These are phyloP conservation scores for Mystacides longicornis DNA, from an alignment of 2,888 invertebrate genomes.

Conservation along the genomic window DNA sequence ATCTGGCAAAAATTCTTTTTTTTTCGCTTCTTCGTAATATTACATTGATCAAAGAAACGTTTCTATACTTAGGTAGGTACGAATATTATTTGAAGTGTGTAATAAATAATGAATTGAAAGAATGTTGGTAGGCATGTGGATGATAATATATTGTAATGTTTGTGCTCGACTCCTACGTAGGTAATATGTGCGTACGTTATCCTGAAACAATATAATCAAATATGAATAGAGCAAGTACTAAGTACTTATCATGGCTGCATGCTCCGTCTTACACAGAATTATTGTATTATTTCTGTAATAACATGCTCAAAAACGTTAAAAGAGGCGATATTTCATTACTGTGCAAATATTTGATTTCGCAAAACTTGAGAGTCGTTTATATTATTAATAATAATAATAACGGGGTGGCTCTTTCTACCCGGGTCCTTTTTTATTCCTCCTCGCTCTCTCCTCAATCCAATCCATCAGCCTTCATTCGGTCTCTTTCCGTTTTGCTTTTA, in stretches of 20 bases:
- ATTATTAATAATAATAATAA: slow-evolving; percentile 21
- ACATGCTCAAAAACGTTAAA: background rate
- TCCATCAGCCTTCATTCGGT: background rate
- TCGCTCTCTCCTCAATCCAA: background rate
- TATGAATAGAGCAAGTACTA: no score
- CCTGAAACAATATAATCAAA: no score
- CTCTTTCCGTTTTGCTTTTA: slow-evolving; percentile 3
- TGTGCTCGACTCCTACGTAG: no score
- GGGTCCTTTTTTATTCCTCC: background rate
- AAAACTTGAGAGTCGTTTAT: slow-evolving; percentile 26
- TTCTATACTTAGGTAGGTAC: no score
- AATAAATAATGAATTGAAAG: no score
- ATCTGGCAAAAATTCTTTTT: no score
- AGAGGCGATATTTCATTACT: slow-evolving; percentile 24
- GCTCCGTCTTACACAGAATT: background rate
- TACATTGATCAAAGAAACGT: no score
- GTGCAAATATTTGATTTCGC: slow-evolving; percentile 25
- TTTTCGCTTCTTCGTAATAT: no score
- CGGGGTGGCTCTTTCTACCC: background rate
- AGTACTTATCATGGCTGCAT: background rate
- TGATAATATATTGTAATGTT: no score
- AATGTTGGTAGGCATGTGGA: no score
- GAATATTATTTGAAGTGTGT: no score
- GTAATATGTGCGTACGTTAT: no score
- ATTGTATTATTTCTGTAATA: background rate